Evolutionary conservation across 2,797 vertebrate species (phyloP), one percentile per base, ranked within the genome.

Genomic region (Melanotaenia parkinsoni): DNA sequence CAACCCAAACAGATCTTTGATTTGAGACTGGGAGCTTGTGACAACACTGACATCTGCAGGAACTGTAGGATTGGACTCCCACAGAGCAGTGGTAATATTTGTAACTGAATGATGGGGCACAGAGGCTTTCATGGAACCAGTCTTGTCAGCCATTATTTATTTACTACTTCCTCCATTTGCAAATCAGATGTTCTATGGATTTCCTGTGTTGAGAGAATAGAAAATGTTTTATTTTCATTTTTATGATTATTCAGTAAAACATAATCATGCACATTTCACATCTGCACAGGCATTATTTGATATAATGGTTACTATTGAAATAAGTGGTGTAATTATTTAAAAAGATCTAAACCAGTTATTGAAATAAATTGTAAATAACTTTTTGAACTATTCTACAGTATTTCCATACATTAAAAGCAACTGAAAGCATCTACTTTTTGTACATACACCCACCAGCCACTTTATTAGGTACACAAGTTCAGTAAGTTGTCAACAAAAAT

Each of bases 1-100:
- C 65, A 98, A 91, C 18, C 96, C 95, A 20, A 96, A 72, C 58
- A 96, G 92, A 74, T 96, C 95, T 76, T 94, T 95, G 71, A 95
- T 82, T 74, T 94, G 92, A 0, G 93, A 95, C 74, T 95, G 93
- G 51, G 90, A 92, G 50, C 94, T 91, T 5, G 93, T 94, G 82
- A 95, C 91, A 1, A 95, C 89, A 12, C 90, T 91, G 53, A 92
- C 83, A 13, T 92, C 81, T n/a, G 92, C 88, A 32, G 89, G 92
- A 33, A 94, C 88, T 0, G 93, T 88, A 33, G 93, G 87, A 82
- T 91, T 43, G 24, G 80, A 63, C 20, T 81, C 88, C 91, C 90
- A 93, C 24, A 26, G 75, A 69, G 47, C 63, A 0, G 92, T 88
- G 38, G 91, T 88, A 24, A 84, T 84, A 77, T 94, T 92, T n/a